Percentiles rank a stretch among this genome's conserved stretches.
phyloP scores from a whole-genome alignment of 2,888 invertebrate genomes.

The Drosophila silvestris region DNA sequence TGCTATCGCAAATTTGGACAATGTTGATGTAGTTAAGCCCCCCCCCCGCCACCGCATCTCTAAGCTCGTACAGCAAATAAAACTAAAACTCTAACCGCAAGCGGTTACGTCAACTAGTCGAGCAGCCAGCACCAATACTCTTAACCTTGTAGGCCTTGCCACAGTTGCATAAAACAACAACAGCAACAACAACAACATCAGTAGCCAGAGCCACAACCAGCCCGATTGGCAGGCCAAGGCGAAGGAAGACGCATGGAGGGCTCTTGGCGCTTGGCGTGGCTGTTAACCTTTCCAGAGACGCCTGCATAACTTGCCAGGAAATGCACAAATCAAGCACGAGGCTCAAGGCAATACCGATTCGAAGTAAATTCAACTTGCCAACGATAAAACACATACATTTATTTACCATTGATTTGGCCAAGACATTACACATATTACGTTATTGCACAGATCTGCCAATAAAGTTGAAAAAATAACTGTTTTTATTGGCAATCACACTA shows the following conservation, averaged over 20 bases:
- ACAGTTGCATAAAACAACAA: slow-evolving; percentile 67
- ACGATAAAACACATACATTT: slow-evolving; percentile 6
- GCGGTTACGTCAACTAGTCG: slow-evolving; percentile 47
- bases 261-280: slow-evolving; percentile 43
- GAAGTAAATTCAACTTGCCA: slow-evolving; percentile 17
- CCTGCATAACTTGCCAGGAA: slow-evolving; percentile 68
- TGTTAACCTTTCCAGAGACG: slow-evolving; percentile 67
- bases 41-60: not conserved
- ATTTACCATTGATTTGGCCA: slow-evolving; percentile 3
- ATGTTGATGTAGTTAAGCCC: slow-evolving; percentile 21
- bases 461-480: not conserved
- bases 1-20: slow-evolving; percentile 35
- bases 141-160: slow-evolving; percentile 81
- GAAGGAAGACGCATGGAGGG: slow-evolving; percentile 60
- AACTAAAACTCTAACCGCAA: slow-evolving; percentile 52
- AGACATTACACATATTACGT: slow-evolving; percentile 3
- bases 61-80: slow-evolving; percentile 9
- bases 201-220: slow-evolving; percentile 17
- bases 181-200: slow-evolving; percentile 18
- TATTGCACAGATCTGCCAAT: not conserved
- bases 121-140: slow-evolving; percentile 38
- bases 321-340: slow-evolving; percentile 50
- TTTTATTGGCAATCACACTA: not conserved
- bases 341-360: slow-evolving; percentile 35
- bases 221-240: slow-evolving; percentile 69